A percentile compares a stretch with the other conserved stretches of the same genome.
phyloP scores from a whole-genome alignment of 2,113 vertebrate species.

The Callipepla californica region DNA sequence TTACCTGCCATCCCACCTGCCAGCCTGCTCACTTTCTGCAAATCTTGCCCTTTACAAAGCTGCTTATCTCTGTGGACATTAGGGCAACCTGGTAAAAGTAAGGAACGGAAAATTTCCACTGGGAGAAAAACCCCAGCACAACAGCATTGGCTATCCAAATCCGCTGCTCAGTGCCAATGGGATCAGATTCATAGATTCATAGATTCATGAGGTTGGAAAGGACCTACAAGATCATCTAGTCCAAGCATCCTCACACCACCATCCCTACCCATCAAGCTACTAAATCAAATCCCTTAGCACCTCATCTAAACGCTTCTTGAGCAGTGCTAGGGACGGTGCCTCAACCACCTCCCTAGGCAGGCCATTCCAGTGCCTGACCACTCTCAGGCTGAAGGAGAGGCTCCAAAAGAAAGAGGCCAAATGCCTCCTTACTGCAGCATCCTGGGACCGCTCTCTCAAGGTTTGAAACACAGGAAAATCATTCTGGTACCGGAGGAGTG shows the following conservation, averaged over 20 bases:
- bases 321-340: too few relatives aligned
- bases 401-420: not conserved
- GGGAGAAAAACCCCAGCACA: accelerated
- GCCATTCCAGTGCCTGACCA: too few relatives aligned
- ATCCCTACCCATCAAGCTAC: too few relatives aligned
- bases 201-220: too few relatives aligned
- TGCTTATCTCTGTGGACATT: not conserved
- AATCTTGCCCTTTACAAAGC: not conserved
- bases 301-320: too few relatives aligned
- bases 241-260: too few relatives aligned
- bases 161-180: not conserved
- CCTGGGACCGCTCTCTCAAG: not conserved
- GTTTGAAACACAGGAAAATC: not conserved
- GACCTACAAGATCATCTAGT: too few relatives aligned
- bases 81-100: not conserved
- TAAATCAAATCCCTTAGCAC: too few relatives aligned
- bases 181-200: too few relatives aligned
- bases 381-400: not conserved
- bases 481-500: not conserved
- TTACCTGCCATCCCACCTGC: constrained; percentile 28
- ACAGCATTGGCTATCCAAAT: not conserved
- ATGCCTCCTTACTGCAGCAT: accelerated
- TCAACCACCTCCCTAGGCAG: too few relatives aligned
- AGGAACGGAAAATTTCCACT: not conserved
- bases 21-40: not conserved